These are phyloP conservation scores for Drosophila santomea DNA, from an alignment of 1,140 invertebrate species.

Conservation along the genomic window DNA sequence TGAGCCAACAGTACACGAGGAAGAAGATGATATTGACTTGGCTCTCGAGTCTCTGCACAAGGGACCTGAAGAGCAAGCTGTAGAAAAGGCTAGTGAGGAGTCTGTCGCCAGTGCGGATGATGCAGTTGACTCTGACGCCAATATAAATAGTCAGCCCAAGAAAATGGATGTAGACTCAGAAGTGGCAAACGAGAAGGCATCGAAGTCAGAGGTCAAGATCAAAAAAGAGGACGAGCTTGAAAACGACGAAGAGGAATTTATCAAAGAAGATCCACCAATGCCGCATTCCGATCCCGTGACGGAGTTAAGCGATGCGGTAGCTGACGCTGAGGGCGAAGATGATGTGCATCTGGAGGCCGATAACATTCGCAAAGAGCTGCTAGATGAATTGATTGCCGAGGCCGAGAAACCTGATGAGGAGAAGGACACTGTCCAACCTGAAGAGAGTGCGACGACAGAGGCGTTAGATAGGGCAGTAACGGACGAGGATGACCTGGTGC, in stretches of 20 bases:
- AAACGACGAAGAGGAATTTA: slow-evolving; percentile 55
- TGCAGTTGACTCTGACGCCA: background rate
- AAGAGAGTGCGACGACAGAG: slow-evolving; percentile 1
- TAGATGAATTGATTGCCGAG: slow-evolving; percentile 68
- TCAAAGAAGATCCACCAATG: slow-evolving; percentile 45
- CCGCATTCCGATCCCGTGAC: slow-evolving; percentile 5
- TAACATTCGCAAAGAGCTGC: slow-evolving; percentile 60
- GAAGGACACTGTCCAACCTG: background rate
- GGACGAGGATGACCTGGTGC: slow-evolving; percentile 13
- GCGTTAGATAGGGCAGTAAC: slow-evolving; percentile 6
- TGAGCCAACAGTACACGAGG: slow-evolving; percentile 24
- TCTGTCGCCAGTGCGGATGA: slow-evolving; percentile 7
- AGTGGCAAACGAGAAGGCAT: background rate
- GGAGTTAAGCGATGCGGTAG: slow-evolving; percentile 2
- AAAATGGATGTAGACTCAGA: slow-evolving; percentile 27
- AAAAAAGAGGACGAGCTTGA: slow-evolving; percentile 40
- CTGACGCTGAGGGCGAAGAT: slow-evolving; percentile 26
- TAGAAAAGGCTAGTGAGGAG: slow-evolving; percentile 17
- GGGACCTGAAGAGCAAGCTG: slow-evolving; percentile 35
- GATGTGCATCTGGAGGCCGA: slow-evolving; percentile 60
- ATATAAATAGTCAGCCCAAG: slow-evolving; percentile 8
- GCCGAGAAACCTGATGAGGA: slow-evolving; percentile 38
- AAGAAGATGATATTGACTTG: slow-evolving; percentile 76
- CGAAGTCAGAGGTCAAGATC: slow-evolving; percentile 8
- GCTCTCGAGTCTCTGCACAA: slow-evolving; percentile 72